These are phyloP conservation scores for Cataglyphis hispanica DNA, from an alignment of 1,140 invertebrate species.

Conservation along the genomic window DNA sequence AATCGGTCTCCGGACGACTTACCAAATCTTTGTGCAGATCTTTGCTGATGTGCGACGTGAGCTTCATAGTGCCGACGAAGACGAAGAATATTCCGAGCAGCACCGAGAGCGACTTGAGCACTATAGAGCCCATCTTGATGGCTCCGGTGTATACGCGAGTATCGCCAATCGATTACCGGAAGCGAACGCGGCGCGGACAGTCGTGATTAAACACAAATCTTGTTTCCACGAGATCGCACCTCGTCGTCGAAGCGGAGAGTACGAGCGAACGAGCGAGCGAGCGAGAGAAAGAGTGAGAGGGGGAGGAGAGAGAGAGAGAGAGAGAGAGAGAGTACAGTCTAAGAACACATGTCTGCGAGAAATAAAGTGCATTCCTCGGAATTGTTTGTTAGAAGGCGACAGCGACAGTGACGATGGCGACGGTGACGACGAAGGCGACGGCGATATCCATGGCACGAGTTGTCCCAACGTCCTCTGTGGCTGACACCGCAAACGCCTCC, in stretches of 20 bases:
- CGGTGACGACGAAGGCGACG: background rate
- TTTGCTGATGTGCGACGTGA: constrained; percentile 96
- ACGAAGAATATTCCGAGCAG: constrained; percentile 98
- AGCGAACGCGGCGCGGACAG: constrained; percentile 50
- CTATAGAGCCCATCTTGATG: constrained; percentile 90
- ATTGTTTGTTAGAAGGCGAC: background rate
- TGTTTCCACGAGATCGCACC: constrained; percentile 16
- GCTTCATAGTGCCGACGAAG: constrained; percentile 97
- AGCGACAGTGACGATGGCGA: background rate
- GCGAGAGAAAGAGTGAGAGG: no score
- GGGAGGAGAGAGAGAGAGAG: no score
- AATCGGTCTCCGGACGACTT: constrained; percentile 82
- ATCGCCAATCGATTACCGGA: constrained; percentile 46
- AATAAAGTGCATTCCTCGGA: background rate
- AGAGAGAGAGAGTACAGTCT: background rate
- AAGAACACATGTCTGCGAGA: constrained; percentile 31
- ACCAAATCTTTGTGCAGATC: constrained; percentile 99
- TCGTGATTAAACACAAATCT: constrained; percentile 51
- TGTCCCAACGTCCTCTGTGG: constrained; percentile 27
- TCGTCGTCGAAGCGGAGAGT: background rate
- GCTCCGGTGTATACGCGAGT: background rate
- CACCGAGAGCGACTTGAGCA: constrained; percentile 95
- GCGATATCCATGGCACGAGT: constrained; percentile 34
- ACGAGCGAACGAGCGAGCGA: no score
- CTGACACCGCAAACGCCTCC: background rate